phyloP scores from a whole-genome alignment of 2,797 vertebrate species.

The Hypotaenidia philippensis region DNA sequence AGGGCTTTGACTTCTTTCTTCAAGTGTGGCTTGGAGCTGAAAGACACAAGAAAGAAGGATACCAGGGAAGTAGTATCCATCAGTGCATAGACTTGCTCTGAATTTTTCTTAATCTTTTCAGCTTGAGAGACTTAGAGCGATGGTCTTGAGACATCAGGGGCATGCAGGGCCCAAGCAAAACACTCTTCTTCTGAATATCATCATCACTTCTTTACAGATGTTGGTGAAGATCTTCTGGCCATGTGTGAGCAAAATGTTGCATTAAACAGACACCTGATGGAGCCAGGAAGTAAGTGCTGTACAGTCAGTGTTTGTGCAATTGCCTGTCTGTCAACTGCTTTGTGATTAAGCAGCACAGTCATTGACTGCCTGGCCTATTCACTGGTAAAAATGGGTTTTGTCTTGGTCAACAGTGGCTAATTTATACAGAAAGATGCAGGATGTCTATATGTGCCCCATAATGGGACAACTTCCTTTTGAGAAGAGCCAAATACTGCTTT shows the following conservation, averaged over 20 bases:
- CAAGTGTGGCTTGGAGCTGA: background rate
- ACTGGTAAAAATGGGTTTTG: background rate
- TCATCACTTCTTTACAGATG: slow-evolving; percentile 81
- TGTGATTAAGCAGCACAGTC: background rate
- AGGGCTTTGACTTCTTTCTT: background rate
- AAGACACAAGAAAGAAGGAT: background rate
- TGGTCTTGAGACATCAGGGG: background rate
- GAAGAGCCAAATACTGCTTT: background rate
- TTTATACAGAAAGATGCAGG: background rate
- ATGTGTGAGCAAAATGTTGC: slow-evolving; percentile 90
- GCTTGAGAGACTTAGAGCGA: background rate
- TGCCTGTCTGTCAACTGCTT: background rate
- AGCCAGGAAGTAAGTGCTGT: slow-evolving; percentile 79
- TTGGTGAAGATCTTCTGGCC: slow-evolving; percentile 91
- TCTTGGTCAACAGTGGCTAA: background rate
- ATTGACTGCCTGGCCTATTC: background rate
- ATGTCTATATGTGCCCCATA: background rate
- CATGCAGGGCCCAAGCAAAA: background rate
- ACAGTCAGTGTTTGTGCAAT: background rate
- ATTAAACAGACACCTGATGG: slow-evolving; percentile 84
- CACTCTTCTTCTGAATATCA: background rate
- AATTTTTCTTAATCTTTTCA: background rate
- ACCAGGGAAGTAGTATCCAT: background rate
- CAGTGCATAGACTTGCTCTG: background rate
- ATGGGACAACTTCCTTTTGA: background rate